Evolutionary conservation across 2,797 vertebrate species (phyloP), one percentile per base, ranked within the genome.

Genomic region (Manis javanica): DNA sequence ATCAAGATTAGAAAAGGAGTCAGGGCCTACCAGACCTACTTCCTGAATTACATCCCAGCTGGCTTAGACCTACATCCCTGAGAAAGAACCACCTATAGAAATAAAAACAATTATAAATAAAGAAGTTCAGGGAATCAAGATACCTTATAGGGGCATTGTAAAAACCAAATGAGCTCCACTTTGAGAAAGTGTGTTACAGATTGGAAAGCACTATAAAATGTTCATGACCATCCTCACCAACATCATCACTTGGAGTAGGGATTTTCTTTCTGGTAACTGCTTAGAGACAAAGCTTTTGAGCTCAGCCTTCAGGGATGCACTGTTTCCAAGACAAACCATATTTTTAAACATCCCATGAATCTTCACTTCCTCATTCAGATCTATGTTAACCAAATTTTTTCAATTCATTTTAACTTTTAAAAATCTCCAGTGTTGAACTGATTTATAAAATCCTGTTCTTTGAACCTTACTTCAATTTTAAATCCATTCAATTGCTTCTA

Each of bases 381-480:
- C 53, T 88, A 37, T 63, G 3, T 75, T 77, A 31, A 61, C 16
- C 37, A n/a, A 2, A 34, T 59, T 31, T 86, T 92, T 90, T 77
- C 24, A 87, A 94, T 26, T 82, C 49, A 63, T 11, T 78, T 3
- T 24, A 86, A 39, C 13, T 16, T 34, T 91, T 59, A 88, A 61
- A 96, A 94, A 31, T 71, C 23, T 90, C 29, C 49, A 82, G 13
- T 90, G 8, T 61, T 79, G 57, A 72, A 12, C 21, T 79, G 55
- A 55, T 89, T 61, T 87, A 75, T 93, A 92, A 79, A 79, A 84
- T 61, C 21, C 10, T 93, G n/a, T 72, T 78, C 53, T 94, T 87
- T 81, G 93, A 87, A 69, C 57, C 21, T 75, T 72, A 31, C 37
- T 84, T 94, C 16, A 63, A 72, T 57, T 88, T 96, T 85, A 77